phyloP scores from a whole-genome alignment of 2,888 invertebrate species.

The Polymixis flavicincta region DNA sequence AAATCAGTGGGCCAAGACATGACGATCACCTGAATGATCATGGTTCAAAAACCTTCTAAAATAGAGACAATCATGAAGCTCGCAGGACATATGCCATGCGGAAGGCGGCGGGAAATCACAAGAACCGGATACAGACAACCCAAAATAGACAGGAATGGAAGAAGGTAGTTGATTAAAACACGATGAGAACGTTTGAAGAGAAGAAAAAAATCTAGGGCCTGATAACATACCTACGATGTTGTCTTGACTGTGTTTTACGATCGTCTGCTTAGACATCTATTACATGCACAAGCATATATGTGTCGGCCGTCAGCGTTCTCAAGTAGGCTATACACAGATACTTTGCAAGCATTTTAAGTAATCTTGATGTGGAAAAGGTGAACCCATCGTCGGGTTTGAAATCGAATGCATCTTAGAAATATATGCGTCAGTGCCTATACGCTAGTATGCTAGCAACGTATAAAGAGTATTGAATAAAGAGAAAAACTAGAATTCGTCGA shows the following conservation, averaged over 20 bases:
- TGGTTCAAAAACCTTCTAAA: background rate
- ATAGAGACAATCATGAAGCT: background rate
- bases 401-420: no score
- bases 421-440: no score
- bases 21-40: background rate
- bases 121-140: background rate
- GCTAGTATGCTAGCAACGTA: no score
- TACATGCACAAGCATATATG: slow-evolving; percentile 15
- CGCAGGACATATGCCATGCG: no score
- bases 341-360: background rate
- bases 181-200: background rate
- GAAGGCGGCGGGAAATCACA: background rate
- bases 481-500: no score
- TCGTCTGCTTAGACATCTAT: slow-evolving; percentile 13
- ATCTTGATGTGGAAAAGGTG: slow-evolving; percentile 1
- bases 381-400: background rate
- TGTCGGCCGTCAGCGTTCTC: background rate
- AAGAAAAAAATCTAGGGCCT: background rate
- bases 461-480: no score
- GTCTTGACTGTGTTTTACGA: slow-evolving; percentile 5
- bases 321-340: background rate
- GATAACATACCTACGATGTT: background rate
- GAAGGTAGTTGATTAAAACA: background rate
- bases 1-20: no score
- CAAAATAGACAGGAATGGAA: background rate